Base-by-base conservation (phyloP, 1,140 invertebrate species). In the Drosophila saltans region DNA sequence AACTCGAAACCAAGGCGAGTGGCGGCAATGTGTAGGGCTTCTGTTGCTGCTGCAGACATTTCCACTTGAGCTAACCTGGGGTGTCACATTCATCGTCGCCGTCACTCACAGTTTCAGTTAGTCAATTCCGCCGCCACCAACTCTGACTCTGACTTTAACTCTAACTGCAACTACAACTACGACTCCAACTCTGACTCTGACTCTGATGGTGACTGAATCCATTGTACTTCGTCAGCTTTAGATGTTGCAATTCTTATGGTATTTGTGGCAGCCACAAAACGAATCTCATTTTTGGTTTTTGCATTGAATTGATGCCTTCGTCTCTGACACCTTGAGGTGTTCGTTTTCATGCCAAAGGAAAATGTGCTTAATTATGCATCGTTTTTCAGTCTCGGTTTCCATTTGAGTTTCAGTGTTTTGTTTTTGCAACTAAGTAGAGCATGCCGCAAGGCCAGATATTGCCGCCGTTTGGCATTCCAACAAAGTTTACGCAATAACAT, bases 291-390 rank as follows among this genome's bases (percentile, higher is more conserved):
- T 82, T 82, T 78, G 36, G 72, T 33, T 55, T 69, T 69, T 72
- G 71, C 89, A 88, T 89, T 88, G 84, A 89, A 88, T 88, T 88
- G 77, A 75, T 89, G 80, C 72, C 76, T 78, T 33, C 55, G 73
- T 80, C 65, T 70, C 71, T 63, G 30, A 69, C 83, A 89, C 84
- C 84, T 89, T 89, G 85, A 89, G 84, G 84, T 89, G 84, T 89
- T 89, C 85, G 89, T 89, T 89, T 89, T 89, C 84, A 81, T 89
- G 83, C 80, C 83, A 83, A 70, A 88, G 70, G 83, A 88, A 88
- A 88, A 88, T 80, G 83, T 84, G 83, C 84, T 78, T 88, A 88
- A 88, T 88, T 88, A 86, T 86, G 83, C 76, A 61, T 58, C 68
- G 75, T 80, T 63, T 78, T 67, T 78, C 78, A 69, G 70, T 83